Conservation (phyloP, 2,888 invertebrate genomes). For the Noctua fimbriata region DNA sequence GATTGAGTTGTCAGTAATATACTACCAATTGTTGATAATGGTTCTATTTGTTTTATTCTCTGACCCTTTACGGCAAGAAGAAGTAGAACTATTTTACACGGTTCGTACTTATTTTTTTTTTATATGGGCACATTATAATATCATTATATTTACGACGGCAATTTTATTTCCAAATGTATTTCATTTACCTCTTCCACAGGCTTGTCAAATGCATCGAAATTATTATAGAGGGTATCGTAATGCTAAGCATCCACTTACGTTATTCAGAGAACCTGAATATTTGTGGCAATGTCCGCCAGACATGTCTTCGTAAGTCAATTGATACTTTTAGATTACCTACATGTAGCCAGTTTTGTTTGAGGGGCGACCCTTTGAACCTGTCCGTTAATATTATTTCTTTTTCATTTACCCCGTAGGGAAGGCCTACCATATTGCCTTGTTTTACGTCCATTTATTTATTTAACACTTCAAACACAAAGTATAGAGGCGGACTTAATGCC, state of each 20-base stretch:
- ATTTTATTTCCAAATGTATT: background rate
- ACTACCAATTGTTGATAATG: slow-evolving; percentile 67
- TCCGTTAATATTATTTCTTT: background rate
- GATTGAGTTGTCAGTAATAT: background rate
- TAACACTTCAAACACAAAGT: too few species aligned
- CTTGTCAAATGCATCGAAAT: slow-evolving; percentile 81
- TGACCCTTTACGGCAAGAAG: slow-evolving; percentile 80
- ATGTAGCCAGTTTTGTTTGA: background rate
- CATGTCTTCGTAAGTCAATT: slow-evolving; percentile 78
- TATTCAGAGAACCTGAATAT: slow-evolving; percentile 86
- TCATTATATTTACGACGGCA: background rate
- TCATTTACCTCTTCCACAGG: slow-evolving; percentile 33
- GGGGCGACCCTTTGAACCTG: background rate
- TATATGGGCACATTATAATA: background rate
- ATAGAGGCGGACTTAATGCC: too few species aligned
- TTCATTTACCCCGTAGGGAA: too few species aligned
- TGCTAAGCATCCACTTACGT: slow-evolving; percentile 89
- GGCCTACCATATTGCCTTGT: too few species aligned
- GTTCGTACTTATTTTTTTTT: slow-evolving; percentile 63
- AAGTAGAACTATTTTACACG: slow-evolving; percentile 80
- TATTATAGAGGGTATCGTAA: slow-evolving; percentile 90
- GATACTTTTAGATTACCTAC: background rate
- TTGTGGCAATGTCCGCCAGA: slow-evolving; percentile 89
- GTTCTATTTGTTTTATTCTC: slow-evolving; percentile 79
- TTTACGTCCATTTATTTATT: too few species aligned